These are phyloP conservation scores for Xiphophorus maculatus DNA, from an alignment of 2,113 vertebrate genomes.

Conservation along the genomic window DNA sequence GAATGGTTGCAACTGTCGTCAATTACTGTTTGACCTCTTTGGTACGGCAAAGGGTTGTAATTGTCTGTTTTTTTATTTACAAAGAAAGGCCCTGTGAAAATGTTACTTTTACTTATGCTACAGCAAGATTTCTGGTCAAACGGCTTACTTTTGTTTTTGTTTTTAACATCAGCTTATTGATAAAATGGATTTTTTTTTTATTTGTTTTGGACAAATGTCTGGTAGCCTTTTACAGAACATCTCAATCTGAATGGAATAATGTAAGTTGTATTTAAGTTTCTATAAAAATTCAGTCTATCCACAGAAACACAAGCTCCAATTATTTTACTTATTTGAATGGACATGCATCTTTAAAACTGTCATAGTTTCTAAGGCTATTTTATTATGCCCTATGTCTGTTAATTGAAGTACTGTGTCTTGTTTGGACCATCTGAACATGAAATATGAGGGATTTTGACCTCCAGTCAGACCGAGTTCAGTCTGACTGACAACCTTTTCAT, in stretches of 20 bases:
- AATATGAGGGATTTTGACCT: not conserved
- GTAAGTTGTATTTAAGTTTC: too few species aligned
- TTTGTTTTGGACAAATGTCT: not conserved
- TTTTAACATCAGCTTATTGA: not conserved
- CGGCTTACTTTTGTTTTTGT: not conserved
- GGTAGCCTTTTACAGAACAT: not conserved
- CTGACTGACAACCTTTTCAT: not conserved
- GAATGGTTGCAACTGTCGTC: constrained; percentile 37
- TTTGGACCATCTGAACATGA: not conserved
- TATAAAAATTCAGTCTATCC: too few species aligned
- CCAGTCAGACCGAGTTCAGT: not conserved
- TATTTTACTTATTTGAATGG: too few species aligned
- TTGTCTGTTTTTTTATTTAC: constrained; percentile 2
- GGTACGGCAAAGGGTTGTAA: constrained; percentile 10
- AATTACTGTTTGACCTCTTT: constrained; percentile 51
- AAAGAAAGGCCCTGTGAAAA: not conserved
- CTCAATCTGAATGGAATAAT: not conserved
- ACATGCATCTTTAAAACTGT: not conserved
- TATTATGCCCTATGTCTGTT: not conserved
- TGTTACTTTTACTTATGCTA: too few species aligned
- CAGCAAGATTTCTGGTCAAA: not conserved
- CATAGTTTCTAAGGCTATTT: not conserved
- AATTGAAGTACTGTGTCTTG: not conserved
- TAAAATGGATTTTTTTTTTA: not conserved
- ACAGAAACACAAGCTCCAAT: too few species aligned